Evolutionary conservation across 2,888 invertebrate genomes (phyloP), one percentile per base, ranked within the genome.

Genomic region (Brachyptera putata): DNA sequence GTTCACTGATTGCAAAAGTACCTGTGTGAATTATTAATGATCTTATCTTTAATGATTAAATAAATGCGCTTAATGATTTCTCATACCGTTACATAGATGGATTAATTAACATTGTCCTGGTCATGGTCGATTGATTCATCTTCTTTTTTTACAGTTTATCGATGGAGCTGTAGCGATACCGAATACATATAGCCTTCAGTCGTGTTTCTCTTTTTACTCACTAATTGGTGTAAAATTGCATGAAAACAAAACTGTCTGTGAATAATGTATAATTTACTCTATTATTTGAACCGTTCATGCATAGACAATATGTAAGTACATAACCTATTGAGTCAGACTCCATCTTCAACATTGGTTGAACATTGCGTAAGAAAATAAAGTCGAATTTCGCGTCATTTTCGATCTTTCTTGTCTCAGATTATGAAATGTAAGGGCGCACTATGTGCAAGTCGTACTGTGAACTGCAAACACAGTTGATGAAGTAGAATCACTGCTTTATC

Each of bases 181-280:
- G 41, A 41, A 16, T 21, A 41, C 41, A 3, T 30, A 30, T 30
- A 14, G 41, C 41, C 16, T 14, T 13, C 41, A 21, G 21, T 41
- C 41, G 41, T n/a, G 24, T 46, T 46, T 46, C 46, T 46, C n/a
- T 16, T 21, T 46, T n/a, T 46, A 30, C 22, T 5, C 11, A 36
- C 53, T 53, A 53, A 53, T 53, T 53, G 53, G 53, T 34, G 36
- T 34, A 22, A 53, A 53, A 53, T 11, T 18, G 34, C 3, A 16
- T 34, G 53, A 53, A 53, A 53, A 34, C 53, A 53, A 53, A 53
- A 24, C n/a, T n/a, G 24, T 24, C 18, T 24, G 22, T 24, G 4
- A n/a, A n/a, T 21, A 13, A 46, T 46, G 46, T 24, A 46, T 46
- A 46, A 46, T 46, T 16, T 24, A 46, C 24, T 30, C 24, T 24